Evolutionary conservation across 2,888 invertebrate genomes (phyloP).

Genomic region (Rhyacophila evoluta): DNA sequence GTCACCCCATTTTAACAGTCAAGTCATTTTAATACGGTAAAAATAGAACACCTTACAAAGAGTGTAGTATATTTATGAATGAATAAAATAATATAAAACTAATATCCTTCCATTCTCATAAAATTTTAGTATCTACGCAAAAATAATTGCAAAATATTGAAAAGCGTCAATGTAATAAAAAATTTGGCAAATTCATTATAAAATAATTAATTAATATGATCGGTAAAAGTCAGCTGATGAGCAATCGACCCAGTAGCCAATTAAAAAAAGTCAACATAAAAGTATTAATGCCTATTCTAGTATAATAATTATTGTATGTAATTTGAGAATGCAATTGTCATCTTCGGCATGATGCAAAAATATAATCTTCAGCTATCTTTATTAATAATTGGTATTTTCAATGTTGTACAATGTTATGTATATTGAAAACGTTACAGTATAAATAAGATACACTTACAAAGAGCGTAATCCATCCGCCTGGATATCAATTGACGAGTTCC

Average conservation of each 20-base stretch:
- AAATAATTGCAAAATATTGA: constrained; percentile 54
- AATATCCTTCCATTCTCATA: constrained; percentile 48
- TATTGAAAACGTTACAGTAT: neutral
- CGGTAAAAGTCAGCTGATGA: constrained; percentile 49
- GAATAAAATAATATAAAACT: constrained; percentile 27
- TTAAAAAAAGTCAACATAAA: constrained; percentile 32
- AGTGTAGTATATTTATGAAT: neutral
- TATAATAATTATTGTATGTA: constrained; percentile 39
- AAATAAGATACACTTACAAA: constrained; percentile 76
- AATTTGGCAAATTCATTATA: constrained; percentile 41
- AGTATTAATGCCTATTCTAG: constrained; percentile 50
- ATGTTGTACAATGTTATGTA: constrained; percentile 2
- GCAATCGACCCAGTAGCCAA: constrained; percentile 39
- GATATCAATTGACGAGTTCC: constrained; percentile 71
- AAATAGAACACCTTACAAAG: neutral
- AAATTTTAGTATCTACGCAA: constrained; percentile 52
- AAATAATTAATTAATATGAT: constrained; percentile 38
- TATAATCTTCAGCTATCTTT: constrained; percentile 46
- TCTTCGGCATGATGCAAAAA: constrained; percentile 54
- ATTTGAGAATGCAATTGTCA: constrained; percentile 48
- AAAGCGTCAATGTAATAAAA: constrained; percentile 52
- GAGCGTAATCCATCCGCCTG: constrained; percentile 85
- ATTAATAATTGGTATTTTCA: neutral
- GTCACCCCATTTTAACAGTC: neutral
- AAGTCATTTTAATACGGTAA: constrained; percentile 37